Base-by-base conservation (phyloP, 1,140 invertebrate species). In the Scaptomyza montana region DNA sequence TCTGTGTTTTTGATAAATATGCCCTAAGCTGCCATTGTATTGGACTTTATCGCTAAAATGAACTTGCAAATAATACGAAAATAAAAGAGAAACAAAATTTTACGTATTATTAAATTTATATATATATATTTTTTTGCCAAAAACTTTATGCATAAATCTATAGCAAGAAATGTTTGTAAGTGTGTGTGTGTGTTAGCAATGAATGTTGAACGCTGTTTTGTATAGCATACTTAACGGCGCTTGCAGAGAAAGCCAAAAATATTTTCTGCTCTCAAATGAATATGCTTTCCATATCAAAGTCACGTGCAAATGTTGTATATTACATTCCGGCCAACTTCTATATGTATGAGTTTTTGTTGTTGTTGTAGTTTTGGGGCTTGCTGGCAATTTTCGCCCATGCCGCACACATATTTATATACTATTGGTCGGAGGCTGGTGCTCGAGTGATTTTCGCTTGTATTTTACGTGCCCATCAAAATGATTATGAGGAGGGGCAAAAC, bases 381-480 rank as follows among this genome's bases (percentile, higher is more conserved):
- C 47, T 16, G 28, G 39, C 65, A 61, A 53, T 39, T 21, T 57
- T 47, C n/a, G 54, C 33, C 13, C 10, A 28, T 41, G 30, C 30
- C 30, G 5, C 30, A 51, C 36, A 62, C 49, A 53, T 7, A 36
- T 36, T 36, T 36, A 8, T 30, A 45, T 36, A 50, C 21, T 53
- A 54, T 39, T 59, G n/a, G 7, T 8, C 7, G 7, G 30, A 36
- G 33, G 39, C 51, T 69, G 51, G 50, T 54, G 78, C 82, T 81
- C 82, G 85, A 86, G 82, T 86, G 82, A 86, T 82, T 86, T 87
- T 86, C 82, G 82, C 82, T 86, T 82, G 82, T 70, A 75, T 87
- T 86, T 87, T 87, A 86, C 82, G 82, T 86, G 82, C 78, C 82
- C 78, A 87, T 86, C 82, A 87, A 87, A 87, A 87, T 86, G 71